Conservation (phyloP, 2,113 vertebrate genomes). For the Pelobates fuscus region DNA sequence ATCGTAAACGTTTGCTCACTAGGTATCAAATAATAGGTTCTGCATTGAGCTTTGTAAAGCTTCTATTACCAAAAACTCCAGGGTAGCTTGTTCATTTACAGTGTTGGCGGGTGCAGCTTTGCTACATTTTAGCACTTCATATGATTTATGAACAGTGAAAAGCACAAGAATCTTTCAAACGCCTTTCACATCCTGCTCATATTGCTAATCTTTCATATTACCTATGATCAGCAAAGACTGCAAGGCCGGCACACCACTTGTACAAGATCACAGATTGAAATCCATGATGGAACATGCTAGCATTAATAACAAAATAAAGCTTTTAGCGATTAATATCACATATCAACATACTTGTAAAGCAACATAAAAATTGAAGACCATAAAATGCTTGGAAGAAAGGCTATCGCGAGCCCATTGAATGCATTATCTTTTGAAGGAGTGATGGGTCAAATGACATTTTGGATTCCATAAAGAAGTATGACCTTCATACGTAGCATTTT, state of each 20-base stretch:
- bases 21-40: conserved; percentile 23
- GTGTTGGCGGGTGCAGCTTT: conserved; percentile 11
- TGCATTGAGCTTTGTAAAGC: background rate
- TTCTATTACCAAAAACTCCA: conserved; percentile 1
- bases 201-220: conserved; percentile 49
- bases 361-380: conserved; percentile 66
- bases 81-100: conserved; percentile 22
- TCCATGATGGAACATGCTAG: conserved; percentile 58
- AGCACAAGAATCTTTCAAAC: conserved; percentile 51
- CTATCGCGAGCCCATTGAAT: conserved; percentile 64
- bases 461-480: conserved; percentile 58
- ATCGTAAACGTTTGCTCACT: conserved; percentile 29
- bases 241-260: conserved; percentile 59
- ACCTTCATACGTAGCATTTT: conserved; percentile 69
- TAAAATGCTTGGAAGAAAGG: conserved; percentile 71
- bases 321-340: conserved; percentile 66
- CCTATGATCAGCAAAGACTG: conserved; percentile 52
- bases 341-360: conserved; percentile 64
- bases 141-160: conserved; percentile 27
- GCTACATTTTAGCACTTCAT: conserved; percentile 9
- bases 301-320: conserved; percentile 67
- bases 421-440: conserved; percentile 66
- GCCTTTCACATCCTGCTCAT: conserved; percentile 50
- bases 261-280: conserved; percentile 63
- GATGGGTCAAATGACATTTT: conserved; percentile 69